phyloP scores from a whole-genome alignment of 2,888 invertebrate species.

The Chrysolina haemoptera region DNA sequence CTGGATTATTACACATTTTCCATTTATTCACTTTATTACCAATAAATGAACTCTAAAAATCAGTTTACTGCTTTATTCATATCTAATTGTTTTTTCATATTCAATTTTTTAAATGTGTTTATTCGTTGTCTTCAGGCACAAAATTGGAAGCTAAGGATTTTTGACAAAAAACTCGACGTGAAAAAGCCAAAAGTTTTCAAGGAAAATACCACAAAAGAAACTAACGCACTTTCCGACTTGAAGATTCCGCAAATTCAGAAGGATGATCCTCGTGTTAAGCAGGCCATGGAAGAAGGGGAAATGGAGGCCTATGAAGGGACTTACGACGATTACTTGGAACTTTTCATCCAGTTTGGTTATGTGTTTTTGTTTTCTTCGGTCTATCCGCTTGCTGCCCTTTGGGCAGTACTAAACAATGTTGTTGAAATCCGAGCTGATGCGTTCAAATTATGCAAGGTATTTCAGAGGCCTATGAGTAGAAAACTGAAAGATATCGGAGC shows the following conservation, averaged over 20 bases:
- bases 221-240: constrained; percentile 30
- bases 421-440: constrained; percentile 83
- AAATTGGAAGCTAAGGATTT: constrained; percentile 34
- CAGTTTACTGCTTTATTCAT: no score
- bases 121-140: constrained; percentile 27
- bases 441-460: constrained; percentile 81
- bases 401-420: constrained; percentile 82
- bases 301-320: constrained; percentile 82
- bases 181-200: constrained; percentile 48
- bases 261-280: constrained; percentile 70
- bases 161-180: constrained; percentile 22
- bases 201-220: constrained; percentile 34
- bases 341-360: constrained; percentile 86
- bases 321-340: constrained; percentile 84
- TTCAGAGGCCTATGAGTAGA: constrained; percentile 78
- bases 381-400: constrained; percentile 82
- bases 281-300: constrained; percentile 66
- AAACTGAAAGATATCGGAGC: constrained; percentile 82
- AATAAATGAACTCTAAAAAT: no score
- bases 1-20: no score
- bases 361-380: constrained; percentile 85
- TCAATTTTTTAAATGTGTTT: background rate
- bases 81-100: no score
- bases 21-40: no score
- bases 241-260: constrained; percentile 67